These are phyloP conservation scores for Chirona hameri DNA, from an alignment of 2,888 invertebrate genomes.

Conservation along the genomic window DNA sequence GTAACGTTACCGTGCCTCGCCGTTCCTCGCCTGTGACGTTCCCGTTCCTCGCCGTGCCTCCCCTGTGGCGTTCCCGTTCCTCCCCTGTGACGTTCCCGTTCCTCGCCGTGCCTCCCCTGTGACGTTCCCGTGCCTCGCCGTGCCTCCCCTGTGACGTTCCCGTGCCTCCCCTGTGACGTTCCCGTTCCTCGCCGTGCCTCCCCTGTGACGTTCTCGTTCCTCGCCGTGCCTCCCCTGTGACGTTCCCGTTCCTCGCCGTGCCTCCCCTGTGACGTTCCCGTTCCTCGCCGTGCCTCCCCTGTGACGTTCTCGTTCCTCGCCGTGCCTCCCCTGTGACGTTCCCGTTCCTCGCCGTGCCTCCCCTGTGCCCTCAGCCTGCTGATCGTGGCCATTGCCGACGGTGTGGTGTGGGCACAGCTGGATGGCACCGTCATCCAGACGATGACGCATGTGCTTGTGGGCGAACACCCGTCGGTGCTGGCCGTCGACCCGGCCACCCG, in stretches of 20 bases:
- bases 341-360: neutral
- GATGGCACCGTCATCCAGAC: conserved; percentile 30
- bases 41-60: too few relatives aligned
- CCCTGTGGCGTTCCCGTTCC: neutral
- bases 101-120: neutral
- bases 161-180: too few relatives aligned
- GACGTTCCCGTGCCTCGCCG: too few relatives aligned
- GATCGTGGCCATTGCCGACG: neutral
- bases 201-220: neutral
- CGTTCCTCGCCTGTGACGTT: neutral
- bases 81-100: too few relatives aligned
- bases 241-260: neutral
- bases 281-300: neutral
- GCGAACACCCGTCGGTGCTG: neutral
- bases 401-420: conserved; percentile 28
- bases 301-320: neutral
- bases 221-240: neutral
- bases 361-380: neutral
- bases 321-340: neutral
- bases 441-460: neutral
- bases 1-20: too few relatives aligned
- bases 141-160: neutral
- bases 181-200: too few relatives aligned
- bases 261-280: neutral
- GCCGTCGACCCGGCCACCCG: conserved; percentile 32